These are phyloP conservation scores for Pheosia tremula DNA, from an alignment of 2,888 invertebrate species.

Conservation along the genomic window DNA sequence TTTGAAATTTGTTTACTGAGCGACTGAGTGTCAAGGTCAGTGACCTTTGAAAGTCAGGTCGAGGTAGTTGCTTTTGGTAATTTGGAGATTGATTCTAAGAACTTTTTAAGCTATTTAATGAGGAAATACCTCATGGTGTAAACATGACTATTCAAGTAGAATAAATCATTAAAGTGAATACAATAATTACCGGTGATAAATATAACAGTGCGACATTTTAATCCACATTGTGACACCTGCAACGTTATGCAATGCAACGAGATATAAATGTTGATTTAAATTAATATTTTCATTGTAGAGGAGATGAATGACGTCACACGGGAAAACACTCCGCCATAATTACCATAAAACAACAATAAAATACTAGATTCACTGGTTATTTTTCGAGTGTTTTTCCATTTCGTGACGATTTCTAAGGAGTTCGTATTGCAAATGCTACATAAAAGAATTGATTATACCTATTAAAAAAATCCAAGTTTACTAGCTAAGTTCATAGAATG, in stretches of 20 bases:
- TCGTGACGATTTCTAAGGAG: no score
- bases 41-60: slow-evolving; percentile 50
- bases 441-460: no score
- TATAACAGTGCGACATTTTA: slow-evolving; percentile 33
- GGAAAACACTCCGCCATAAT: no score
- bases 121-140: no score
- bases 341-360: no score
- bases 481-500: no score
- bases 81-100: slow-evolving; percentile 9
- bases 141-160: no score
- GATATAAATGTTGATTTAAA: slow-evolving; percentile 23
- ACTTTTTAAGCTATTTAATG: no score
- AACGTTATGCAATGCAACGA: slow-evolving; percentile 5
- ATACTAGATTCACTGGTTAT: no score
- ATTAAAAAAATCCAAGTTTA: no score
- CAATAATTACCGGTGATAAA: slow-evolving; percentile 29
- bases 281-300: not conserved
- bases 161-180: slow-evolving; percentile 10
- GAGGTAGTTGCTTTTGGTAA: slow-evolving; percentile 37
- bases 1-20: slow-evolving; percentile 44
- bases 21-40: slow-evolving; percentile 55
- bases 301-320: not conserved
- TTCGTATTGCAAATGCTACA: no score
- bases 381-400: no score
- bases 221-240: slow-evolving; percentile 29